Evolutionary conservation across 2,113 vertebrate genomes (phyloP).

Genomic region (Rhinopomastus cyanomelas): DNA sequence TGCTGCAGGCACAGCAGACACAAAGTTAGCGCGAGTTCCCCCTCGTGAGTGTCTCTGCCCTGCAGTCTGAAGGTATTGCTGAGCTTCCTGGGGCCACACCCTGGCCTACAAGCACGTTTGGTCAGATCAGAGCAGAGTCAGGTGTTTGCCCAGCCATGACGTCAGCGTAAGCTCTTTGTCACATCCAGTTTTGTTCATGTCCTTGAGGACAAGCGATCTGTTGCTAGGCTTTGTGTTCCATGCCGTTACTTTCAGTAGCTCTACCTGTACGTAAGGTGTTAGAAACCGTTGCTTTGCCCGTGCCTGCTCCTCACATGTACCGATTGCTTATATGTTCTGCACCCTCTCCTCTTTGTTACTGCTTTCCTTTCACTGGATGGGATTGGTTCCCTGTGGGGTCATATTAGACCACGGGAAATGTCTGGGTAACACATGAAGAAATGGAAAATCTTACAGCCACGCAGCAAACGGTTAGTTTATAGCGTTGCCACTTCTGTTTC

Average conservation of each 20-base stretch:
- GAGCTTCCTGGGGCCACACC: not conserved
- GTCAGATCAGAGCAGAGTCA: not conserved
- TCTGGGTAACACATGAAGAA: constrained; percentile 99
- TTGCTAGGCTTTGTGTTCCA: not conserved
- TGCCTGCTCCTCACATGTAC: constrained; percentile 61
- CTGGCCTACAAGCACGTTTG: not conserved
- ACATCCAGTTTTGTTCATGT: not conserved
- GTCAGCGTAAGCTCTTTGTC: not conserved
- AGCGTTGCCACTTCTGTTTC: constrained; percentile 22
- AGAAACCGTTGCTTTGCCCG: constrained; percentile 57
- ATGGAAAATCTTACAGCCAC: constrained; percentile 97
- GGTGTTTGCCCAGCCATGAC: not conserved
- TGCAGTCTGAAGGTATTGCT: not conserved
- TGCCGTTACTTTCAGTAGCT: constrained; percentile 1
- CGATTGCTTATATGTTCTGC: constrained; percentile 79
- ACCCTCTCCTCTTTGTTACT: constrained; percentile 78
- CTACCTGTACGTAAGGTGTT: not conserved
- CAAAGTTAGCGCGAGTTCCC: not conserved
- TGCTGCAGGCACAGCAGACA: not conserved
- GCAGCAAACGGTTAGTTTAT: constrained; percentile 94
- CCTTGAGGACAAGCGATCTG: not conserved
- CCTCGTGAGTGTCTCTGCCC: not conserved
- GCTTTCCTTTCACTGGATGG: constrained; percentile 80
- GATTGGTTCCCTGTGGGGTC: constrained; percentile 79
- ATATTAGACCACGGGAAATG: constrained; percentile 95